Base-by-base conservation (phyloP, 2,888 invertebrate genomes). In the Arenicola marina region DNA sequence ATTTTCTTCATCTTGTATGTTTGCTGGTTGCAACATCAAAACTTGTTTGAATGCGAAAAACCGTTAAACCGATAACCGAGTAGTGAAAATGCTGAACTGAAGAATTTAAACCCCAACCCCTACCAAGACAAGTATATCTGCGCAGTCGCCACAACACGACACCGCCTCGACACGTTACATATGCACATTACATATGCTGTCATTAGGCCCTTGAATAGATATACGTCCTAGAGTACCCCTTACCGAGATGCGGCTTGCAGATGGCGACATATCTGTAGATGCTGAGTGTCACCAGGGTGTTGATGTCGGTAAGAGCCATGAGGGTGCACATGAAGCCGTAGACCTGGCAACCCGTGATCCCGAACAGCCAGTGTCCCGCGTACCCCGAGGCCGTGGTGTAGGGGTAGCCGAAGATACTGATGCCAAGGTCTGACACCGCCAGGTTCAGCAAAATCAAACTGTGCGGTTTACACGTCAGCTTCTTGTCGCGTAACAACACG, bases 251-350 rank as follows among this genome's bases (percentile, higher is more conserved):
- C 4, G 69, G 70, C 38, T 62, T 67, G 53, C 69, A 69, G 45
- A 74, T 63, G 51, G 68, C 61, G 48, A 72, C 61, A 55, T 70
- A 74, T 57, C 74, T 56, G 56, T 63, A 66, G 48, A 70, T 51
- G 32, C 67, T 66, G 43, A 74, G 61, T 21, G 64, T 56, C 32
- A 68, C 65, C 43, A 74, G 61, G 1, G 68, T 67, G 28, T 68
- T 63, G 59, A 74, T 68, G 33, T 53, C 63, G 3, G 66, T 65
- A 64, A 70, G 59, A 15, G 66, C 58, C 44, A 69, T 34, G 38
- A 64, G 59, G 57, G 69, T 72, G 21, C 67, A 69, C n/a, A 64
- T 28, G 51, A 72, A 74, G 0, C 69, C 73, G 11, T 61, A 48
- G 7, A 71, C 7, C 2, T 45, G 38, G 38, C 74, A 74, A 2